Evolutionary conservation across 2,888 invertebrate genomes (phyloP).

Genomic region (Cephonodes hylas): DNA sequence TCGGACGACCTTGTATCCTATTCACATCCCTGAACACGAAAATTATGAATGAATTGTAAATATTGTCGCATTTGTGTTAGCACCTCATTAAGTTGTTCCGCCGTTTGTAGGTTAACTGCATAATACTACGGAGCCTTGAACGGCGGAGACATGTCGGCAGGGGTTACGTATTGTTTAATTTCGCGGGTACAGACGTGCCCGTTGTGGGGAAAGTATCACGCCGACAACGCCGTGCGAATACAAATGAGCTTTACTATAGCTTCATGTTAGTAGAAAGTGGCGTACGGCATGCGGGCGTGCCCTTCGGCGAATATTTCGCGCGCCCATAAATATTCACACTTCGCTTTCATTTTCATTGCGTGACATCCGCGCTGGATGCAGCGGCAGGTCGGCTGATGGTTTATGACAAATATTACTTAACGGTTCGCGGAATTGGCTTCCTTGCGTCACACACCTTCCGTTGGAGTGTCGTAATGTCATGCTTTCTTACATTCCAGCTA

Average conservation of each 20-base stretch:
- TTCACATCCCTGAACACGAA: constrained; percentile 27
- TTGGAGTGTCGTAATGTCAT: constrained; percentile 56
- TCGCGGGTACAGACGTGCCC: constrained; percentile 33
- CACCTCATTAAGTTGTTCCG: constrained; percentile 37
- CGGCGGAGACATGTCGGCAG: constrained; percentile 55
- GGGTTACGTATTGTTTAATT: constrained; percentile 58
- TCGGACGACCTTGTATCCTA: constrained; percentile 28
- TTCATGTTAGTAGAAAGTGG: constrained; percentile 74
- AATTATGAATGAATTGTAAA: constrained; percentile 26
- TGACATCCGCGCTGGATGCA: constrained; percentile 51
- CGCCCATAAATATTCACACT: constrained; percentile 72
- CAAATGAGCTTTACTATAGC: constrained; percentile 71
- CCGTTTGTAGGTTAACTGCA: constrained; percentile 36
- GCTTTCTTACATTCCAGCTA: constrained; percentile 25
- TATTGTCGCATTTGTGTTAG: constrained; percentile 27
- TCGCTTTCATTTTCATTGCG: constrained; percentile 76
- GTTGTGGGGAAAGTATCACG: constrained; percentile 65
- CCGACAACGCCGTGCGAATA: constrained; percentile 69
- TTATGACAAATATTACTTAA: constrained; percentile 71
- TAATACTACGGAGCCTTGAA: constrained; percentile 51
- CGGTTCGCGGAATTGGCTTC: constrained; percentile 53
- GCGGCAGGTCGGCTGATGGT: constrained; percentile 38
- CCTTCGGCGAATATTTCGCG: constrained; percentile 78
- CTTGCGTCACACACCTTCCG: constrained; percentile 50
- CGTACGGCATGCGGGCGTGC: constrained; percentile 73